A percentile compares a stretch with the other conserved stretches of the same genome.
Conservation (phyloP, 2,113 vertebrate genomes). For the Corythoichthys intestinalis region DNA sequence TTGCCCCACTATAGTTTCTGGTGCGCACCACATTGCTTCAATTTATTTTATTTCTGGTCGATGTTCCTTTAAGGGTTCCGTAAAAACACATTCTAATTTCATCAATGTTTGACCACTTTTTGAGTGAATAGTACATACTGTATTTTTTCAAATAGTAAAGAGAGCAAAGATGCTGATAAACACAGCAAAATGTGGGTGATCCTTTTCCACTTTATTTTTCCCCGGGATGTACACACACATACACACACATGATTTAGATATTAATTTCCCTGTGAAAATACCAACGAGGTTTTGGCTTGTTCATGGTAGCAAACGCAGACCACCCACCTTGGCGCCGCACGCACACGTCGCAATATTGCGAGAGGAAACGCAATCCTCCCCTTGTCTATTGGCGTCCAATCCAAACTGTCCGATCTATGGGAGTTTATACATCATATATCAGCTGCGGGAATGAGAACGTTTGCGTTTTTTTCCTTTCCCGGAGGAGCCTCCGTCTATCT, state of each 20-base stretch:
- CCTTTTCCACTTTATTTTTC: neutral
- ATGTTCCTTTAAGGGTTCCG: too few relatives aligned
- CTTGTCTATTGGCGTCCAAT: slow-evolving; percentile 77
- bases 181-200: neutral
- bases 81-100: too few relatives aligned
- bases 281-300: slow-evolving; percentile 79
- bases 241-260: slow-evolving; percentile 58
- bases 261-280: slow-evolving; percentile 88
- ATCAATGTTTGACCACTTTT: too few relatives aligned
- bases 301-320: slow-evolving; percentile 80
- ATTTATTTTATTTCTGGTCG: too few relatives aligned
- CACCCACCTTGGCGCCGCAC: slow-evolving; percentile 80
- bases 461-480: slow-evolving; percentile 66
- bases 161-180: neutral
- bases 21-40: too few relatives aligned
- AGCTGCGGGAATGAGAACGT: slow-evolving; percentile 73
- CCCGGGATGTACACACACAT: slow-evolving; percentile 39
- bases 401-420: slow-evolving; percentile 62
- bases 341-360: slow-evolving; percentile 66
- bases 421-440: slow-evolving; percentile 67
- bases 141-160: neutral
- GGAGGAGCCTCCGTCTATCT: slow-evolving; percentile 68
- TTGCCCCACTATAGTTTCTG: too few relatives aligned
- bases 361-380: slow-evolving; percentile 74
- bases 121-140: too few relatives aligned